Conservation (phyloP, 2,113 vertebrate genomes). For the Psilopogon haemacephalus region DNA sequence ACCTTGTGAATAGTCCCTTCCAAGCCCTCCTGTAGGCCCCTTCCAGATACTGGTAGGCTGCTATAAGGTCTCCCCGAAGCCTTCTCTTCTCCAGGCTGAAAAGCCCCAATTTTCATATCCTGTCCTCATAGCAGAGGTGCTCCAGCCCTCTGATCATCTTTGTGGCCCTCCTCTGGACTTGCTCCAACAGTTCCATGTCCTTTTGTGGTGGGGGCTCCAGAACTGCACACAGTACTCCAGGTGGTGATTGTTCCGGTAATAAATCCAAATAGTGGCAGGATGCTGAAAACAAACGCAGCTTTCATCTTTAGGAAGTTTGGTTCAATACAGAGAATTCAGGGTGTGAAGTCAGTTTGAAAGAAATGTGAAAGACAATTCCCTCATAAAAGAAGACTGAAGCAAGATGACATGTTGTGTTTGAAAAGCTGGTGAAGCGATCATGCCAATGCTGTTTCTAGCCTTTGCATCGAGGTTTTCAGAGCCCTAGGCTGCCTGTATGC, state of each 20-base stretch:
- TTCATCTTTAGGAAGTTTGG: background rate
- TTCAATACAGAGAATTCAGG: background rate
- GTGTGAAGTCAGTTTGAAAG: background rate
- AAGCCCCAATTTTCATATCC: too few species aligned
- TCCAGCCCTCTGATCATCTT: too few species aligned
- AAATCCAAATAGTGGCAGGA: background rate
- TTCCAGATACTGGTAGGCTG: too few species aligned
- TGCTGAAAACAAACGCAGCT: background rate
- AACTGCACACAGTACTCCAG: too few species aligned
- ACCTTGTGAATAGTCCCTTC: too few species aligned
- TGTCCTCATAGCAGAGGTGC: too few species aligned
- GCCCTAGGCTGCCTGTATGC: slow-evolving; percentile 35
- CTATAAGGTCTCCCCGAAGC: too few species aligned
- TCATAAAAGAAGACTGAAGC: background rate
- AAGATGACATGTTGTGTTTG: background rate
- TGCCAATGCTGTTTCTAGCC: background rate
- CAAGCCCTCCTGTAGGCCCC: too few species aligned
- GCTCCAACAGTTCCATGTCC: too few species aligned
- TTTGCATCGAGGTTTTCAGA: background rate
- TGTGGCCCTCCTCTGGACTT: too few species aligned
- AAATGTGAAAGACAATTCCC: background rate
- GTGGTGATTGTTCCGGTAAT: background rate
- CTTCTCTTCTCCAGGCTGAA: too few species aligned
- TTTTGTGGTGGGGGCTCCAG: too few species aligned
- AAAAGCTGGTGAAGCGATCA: slow-evolving; percentile 16